phyloP scores from a whole-genome alignment of 1,140 invertebrate species.

The Panulirus ornatus region DNA sequence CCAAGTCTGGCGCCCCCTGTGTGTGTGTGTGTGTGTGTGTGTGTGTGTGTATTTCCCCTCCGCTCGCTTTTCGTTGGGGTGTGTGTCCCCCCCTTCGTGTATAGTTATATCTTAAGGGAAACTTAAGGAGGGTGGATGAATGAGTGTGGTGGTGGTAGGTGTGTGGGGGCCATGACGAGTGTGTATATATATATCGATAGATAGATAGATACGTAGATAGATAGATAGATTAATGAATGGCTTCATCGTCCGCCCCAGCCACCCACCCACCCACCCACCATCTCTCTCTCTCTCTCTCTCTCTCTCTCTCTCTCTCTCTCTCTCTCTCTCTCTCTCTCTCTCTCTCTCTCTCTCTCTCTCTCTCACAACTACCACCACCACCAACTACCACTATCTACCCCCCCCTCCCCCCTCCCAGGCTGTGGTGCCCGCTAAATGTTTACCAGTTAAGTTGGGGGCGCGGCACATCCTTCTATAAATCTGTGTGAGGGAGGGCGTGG shows the following conservation, averaged over 20 bases:
- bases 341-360: background rate
- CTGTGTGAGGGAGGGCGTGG: background rate
- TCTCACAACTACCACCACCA: background rate
- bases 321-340: conserved; percentile 22
- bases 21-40: conserved; percentile 1
- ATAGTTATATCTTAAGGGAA: background rate
- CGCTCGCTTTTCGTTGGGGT: background rate
- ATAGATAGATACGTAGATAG: too few relatives aligned
- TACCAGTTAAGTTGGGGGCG: conserved; percentile 13
- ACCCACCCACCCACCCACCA: conserved; percentile 5
- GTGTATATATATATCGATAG: conserved; percentile 19
- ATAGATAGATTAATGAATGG: too few relatives aligned
- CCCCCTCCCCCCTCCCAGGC: background rate
- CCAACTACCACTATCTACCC: background rate
- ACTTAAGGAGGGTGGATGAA: background rate
- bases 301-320: background rate
- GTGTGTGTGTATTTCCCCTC: background rate
- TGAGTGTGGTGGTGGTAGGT: conserved; percentile 6
- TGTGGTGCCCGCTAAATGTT: conserved; percentile 23
- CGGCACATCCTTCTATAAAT: background rate
- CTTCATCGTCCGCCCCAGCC: background rate
- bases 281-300: conserved; percentile 15
- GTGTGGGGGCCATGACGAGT: background rate
- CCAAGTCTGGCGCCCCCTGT: too few relatives aligned
- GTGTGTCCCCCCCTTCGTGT: background rate